Evolutionary conservation across 30 jellyfish, hydroid and myxozoan species (phyloP).

Genomic region (Aurelia coerulea): DNA sequence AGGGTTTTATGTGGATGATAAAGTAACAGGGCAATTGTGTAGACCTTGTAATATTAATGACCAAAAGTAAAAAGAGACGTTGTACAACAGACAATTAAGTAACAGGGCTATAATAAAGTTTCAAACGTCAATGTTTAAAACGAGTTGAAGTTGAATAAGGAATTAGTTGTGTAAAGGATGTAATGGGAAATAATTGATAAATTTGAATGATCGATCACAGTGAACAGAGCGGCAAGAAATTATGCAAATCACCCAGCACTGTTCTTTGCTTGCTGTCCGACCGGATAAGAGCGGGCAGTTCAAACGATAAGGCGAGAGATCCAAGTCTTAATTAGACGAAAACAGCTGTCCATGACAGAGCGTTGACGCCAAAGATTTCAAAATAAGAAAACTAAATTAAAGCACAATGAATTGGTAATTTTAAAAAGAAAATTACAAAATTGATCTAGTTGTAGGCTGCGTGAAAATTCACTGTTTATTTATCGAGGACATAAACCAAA

Average conservation of each 20-base stretch:
- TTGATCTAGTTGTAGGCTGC: constrained; percentile 21
- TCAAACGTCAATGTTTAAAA: too few species aligned
- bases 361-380: constrained; percentile 36
- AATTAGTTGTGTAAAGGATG: too few species aligned
- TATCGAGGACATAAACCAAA: constrained; percentile 9
- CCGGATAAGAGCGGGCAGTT: constrained; percentile 18
- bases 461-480: constrained; percentile 11
- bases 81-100: too few species aligned
- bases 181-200: too few species aligned
- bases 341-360: constrained; percentile 27
- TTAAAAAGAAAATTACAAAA: constrained; percentile 28
- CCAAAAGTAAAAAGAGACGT: too few species aligned
- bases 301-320: constrained; percentile 1
- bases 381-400: constrained; percentile 17
- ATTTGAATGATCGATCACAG: too few species aligned
- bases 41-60: too few species aligned
- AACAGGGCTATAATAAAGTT: too few species aligned
- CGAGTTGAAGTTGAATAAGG: too few species aligned
- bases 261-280: neutral
- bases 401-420: constrained; percentile 36
- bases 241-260: neutral
- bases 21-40: too few species aligned
- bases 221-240: too few species aligned
- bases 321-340: neutral
- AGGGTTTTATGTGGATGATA: too few species aligned